Evolutionary conservation across 2,113 vertebrate genomes (phyloP), one percentile per base, ranked within the genome.

Genomic region (Daboia siamensis): DNA sequence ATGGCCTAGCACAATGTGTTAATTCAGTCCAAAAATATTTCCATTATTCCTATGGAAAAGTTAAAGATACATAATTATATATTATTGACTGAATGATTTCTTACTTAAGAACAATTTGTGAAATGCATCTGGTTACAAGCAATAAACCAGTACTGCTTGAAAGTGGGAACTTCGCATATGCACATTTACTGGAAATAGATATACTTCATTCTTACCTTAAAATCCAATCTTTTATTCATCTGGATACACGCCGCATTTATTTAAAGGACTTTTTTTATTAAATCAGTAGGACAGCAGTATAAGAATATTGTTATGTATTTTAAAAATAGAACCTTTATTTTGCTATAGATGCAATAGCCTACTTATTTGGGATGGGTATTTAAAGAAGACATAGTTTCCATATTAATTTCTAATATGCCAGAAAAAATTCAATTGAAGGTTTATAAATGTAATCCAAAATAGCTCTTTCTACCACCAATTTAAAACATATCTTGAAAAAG

Each of bases 391-490:
- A 93, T 23, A 44, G 54, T 89, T 96, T 94, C 94, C 90, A 0
- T 94, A 92, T 94, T 96, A 94, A 88, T 44, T 59, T 59, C 48
- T 89, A 0, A 6, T 95, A 92, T 5, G 54, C 59, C n/a, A 6
- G 59, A 80, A 86, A 44, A 91, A 93, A 10, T 26, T 87, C 33
- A 89, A 88, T 55, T 54, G 48, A 61, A 90, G 80, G 89, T 93
- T 51, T 48, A 95, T 74, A n/a, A 56, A 12, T 54, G 8, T 39
- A n/a, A 87, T 54, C 20, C 48, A 52, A 64, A 84, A 92, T 87
- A 87, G 54, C 26, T 74, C 13, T 69, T 69, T 93, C 85, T 69
- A 6, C 89, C 91, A 74, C 44, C 0, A 59, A 90, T 92, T 80
- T 64, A 6, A 46, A 93, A 92, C 88, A 90, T 87, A 93, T 90